Evolutionary conservation across 1,140 invertebrate species (phyloP).

Genomic region (Macrobrachium nipponense): DNA sequence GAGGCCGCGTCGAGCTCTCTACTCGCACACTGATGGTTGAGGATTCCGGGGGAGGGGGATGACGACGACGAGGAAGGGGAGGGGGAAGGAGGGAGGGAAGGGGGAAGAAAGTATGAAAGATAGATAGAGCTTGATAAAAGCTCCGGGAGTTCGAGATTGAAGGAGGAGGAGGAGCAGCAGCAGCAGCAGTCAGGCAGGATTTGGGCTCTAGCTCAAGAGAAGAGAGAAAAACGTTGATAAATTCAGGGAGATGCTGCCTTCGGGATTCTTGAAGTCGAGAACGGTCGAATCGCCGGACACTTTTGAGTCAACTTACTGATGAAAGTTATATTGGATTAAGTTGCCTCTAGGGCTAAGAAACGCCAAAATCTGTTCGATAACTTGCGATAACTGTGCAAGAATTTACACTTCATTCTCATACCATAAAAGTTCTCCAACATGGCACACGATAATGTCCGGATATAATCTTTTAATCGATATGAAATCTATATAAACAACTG

Average conservation of each 20-base stretch:
- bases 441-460: too few relatives aligned
- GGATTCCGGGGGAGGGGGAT: neutral
- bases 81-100: neutral
- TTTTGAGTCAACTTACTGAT: too few relatives aligned
- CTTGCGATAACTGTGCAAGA: too few relatives aligned
- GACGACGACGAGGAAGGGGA: neutral
- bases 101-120: constrained; percentile 2
- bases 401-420: too few relatives aligned
- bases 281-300: neutral
- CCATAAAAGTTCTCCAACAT: too few relatives aligned
- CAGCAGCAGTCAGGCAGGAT: constrained; percentile 1
- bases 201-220: neutral
- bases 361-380: too few relatives aligned
- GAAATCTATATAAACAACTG: too few relatives aligned
- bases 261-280: neutral
- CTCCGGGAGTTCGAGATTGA: neutral
- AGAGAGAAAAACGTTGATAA: neutral
- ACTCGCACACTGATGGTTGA: neutral
- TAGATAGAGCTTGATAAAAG: neutral
- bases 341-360: too few relatives aligned
- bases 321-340: too few relatives aligned
- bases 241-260: neutral
- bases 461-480: too few relatives aligned
- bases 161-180: neutral
- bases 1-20: neutral